Evolutionary conservation across 2,797 vertebrate genomes (phyloP), one percentile per base, ranked within the genome.

Genomic region (Poeciliopsis presidionis): DNA sequence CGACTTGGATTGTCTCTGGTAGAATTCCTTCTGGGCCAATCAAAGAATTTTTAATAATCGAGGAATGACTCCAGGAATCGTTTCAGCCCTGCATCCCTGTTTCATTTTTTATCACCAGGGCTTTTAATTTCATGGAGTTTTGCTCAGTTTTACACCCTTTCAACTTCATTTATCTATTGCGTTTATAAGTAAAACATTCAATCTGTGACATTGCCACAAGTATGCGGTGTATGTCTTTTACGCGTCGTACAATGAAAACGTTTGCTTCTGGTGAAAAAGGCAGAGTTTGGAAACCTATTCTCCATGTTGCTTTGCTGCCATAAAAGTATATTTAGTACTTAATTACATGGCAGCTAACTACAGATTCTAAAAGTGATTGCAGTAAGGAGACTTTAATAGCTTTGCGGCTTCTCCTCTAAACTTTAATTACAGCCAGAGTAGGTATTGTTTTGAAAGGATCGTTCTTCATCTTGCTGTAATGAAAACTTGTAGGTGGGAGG

Each of bases 401-500:
- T 83, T 53, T 82, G 81, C 84, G 79, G 82, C 80, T 87, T 78
- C 78, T 84, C 76, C 79, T 84, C 77, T 80, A 69, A 86, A 85
- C 87, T 88, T 75, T 90, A 91, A 94, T 94, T 92, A 92, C 89
- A 93, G 83, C 79, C 69, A 47, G 77, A 73, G 81, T 90, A 82
- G 87, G 81, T 65, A 81, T 82, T 91, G 86, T 94, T 92, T 89
- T 88, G 83, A 82, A 89, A 88, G 88, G 77, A 90, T 84, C 74
- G 72, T 80, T 81, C 81, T 78, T 88, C 85, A 84, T 93, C 83
- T 83, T 72, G 80, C 82, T 67, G 80, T 88, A 92, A 90, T 94
- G 89, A 91, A 90, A 92, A 85, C 49, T 45, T 84, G 63, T 73
- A 74, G 72, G 81, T 74, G 39, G 78, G 75, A 72, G 77, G 63